Base-by-base conservation (phyloP, 2,888 invertebrate genomes). In the Melieria omissa region DNA sequence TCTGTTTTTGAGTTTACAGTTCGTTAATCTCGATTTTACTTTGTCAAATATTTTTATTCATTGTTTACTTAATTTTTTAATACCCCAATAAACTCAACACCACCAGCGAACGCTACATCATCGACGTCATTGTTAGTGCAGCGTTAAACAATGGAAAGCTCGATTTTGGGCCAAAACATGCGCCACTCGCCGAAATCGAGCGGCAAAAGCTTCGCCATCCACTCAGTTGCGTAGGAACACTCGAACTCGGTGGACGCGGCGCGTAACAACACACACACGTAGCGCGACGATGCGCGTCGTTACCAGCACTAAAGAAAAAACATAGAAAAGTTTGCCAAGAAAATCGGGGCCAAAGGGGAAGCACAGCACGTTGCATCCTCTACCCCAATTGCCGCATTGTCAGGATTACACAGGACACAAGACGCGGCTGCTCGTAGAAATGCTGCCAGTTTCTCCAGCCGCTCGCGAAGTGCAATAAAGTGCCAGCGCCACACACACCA, bases 141-240 rank as follows among this genome's bases (percentile, higher is more conserved):
- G 29, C 29, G 29, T 29, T 29, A 29, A 29, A 29, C 29, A 29
- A 29, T 3, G 29, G 3, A 29, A 29, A 29, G 29, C 29, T 29
- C 29, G 1, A 1, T 29, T 29, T 29, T 29, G 29, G 29, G 29
- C 29, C 29, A 29, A 29, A 29, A 29, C 29, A 29, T 29, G 29
- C 29, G 29, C 29, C 29, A 29, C 29, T 29, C 29, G 29, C 29
- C 29, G 29, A 1, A 29, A 29, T 29, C 29, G 29, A 29, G 14
- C 14, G 14, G n/a, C 52, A 52, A 52, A 52, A 52, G 52, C 52
- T 52, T 80, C 79, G 54, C 57, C 29, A 3, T 29, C 2, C 29
- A 29, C 29, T 77, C 72, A 81, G 80, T 82, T 80, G 79, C 79
- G 79, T 78, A 79, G 77, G 77, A 79, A 79, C 78, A 79, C 79